phyloP scores from a whole-genome alignment of 2,113 vertebrate species.

The Crotophaga sulcirostris region DNA sequence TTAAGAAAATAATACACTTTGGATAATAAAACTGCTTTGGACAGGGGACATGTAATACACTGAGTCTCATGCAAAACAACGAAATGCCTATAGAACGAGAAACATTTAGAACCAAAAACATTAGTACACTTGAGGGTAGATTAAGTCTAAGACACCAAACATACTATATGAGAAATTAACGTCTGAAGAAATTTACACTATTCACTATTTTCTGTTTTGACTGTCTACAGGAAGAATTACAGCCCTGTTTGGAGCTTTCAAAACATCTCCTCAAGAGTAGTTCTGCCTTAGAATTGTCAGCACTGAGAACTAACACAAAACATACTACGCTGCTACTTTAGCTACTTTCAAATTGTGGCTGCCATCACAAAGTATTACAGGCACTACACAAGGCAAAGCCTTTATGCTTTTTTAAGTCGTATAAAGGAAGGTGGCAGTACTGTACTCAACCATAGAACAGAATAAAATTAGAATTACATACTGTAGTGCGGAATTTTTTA shows the following conservation, averaged over 20 bases:
- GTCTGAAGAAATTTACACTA: rapidly evolving
- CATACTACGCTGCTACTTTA: not conserved
- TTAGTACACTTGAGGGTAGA: not conserved
- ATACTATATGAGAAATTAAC: not conserved
- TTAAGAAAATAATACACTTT: not conserved
- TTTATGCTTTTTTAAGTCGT: not conserved
- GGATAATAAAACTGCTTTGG: not conserved
- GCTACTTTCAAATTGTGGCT: not conserved
- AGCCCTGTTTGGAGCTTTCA: not conserved
- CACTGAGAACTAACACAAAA: not conserved
- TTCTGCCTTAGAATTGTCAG: not conserved
- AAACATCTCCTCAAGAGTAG: not conserved
- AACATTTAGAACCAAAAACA: not conserved
- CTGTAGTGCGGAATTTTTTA: not conserved
- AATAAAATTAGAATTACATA: not conserved
- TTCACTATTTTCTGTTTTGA: not conserved
- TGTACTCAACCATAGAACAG: not conserved
- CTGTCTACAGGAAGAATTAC: not conserved
- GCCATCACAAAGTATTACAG: not conserved
- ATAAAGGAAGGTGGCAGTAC: not conserved
- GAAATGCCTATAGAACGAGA: not conserved
- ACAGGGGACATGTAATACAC: not conserved
- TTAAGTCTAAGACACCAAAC: not conserved
- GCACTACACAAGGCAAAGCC: not conserved
- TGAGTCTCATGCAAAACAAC: not conserved